phyloP scores from a whole-genome alignment of 2,797 vertebrate genomes.

The Hipposideros larvatus region DNA sequence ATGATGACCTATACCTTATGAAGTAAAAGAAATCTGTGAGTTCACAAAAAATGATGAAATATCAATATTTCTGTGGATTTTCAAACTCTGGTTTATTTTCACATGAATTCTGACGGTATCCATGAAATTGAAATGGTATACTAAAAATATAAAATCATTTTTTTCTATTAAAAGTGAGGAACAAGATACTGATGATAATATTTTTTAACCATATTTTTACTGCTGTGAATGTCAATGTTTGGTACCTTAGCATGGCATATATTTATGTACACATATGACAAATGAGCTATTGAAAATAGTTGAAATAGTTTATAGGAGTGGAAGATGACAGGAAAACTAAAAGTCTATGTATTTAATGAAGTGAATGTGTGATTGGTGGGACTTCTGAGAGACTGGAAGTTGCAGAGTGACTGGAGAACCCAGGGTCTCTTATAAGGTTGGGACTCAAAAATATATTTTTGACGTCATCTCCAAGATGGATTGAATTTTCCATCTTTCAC shows the following conservation, averaged over 20 bases:
- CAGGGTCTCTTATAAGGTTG: neutral
- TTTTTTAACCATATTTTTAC: neutral
- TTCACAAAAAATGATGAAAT: neutral
- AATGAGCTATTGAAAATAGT: neutral
- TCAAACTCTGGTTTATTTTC: neutral
- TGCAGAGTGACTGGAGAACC: neutral
- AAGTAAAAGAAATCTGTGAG: slow-evolving; percentile 29
- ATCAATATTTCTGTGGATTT: neutral
- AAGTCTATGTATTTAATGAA: too few relatives aligned
- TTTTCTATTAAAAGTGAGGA: neutral
- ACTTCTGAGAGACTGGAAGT: neutral
- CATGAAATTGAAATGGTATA: neutral
- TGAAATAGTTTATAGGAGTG: neutral
- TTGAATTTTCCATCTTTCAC: neutral
- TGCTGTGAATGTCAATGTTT: neutral
- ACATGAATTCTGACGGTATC: neutral
- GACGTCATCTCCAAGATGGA: neutral
- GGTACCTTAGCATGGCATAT: neutral
- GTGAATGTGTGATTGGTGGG: too few relatives aligned
- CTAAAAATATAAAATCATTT: slow-evolving; percentile 30
- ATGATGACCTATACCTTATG: neutral
- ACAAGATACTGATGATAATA: neutral
- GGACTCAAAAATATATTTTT: neutral
- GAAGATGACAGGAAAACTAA: neutral
- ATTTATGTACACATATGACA: neutral